Evolutionary conservation across 35 echinoderm and acorn worm genomes (phyloP), one percentile per base, ranked within the genome.

Genomic region (Stichopus chloronotus): DNA sequence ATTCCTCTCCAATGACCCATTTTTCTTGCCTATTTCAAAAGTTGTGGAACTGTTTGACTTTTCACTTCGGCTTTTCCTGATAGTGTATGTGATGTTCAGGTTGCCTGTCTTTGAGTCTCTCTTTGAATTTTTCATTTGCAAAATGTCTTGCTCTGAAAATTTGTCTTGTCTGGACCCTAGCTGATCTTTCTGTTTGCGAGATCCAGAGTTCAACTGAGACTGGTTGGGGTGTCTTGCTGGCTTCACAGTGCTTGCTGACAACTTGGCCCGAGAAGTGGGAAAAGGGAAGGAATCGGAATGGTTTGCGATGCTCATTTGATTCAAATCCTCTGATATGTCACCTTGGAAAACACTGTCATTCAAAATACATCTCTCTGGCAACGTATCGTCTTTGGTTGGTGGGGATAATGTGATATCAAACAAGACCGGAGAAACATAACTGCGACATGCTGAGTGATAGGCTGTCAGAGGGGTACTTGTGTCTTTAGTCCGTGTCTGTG

Each of bases 181-280:
- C 3, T 11, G 61, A 65, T 83, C 80, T 83, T 24, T 83, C 80
- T 55, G 80, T 83, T 9, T 83, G n/a, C n/a, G 43, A n/a, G 80
- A 17, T 16, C 52, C 55, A 7, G 55, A 12, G 14, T 17, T 83
- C 20, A 9, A 53, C n/a, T 56, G 12, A 13, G 52, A 17, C 4
- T 16, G 80, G 43, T 53, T 52, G n/a, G 80, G 55, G 52, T 83
- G 43, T 83, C 53, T 43, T 43, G 80, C 43, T 43, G 53, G 80
- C 17, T 55, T 14, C 3, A 11, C 55, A 5, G 3, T 55, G 80
- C 55, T 83, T 83, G 25, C 17, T 55, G 52, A n/a, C 10, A 19
- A 83, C 43, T 83, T 55, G 43, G 19, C 9, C 0, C 12, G 16
- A 16, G 4, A 83, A 14, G 19, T 83, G 8, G 43, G 19, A 5